These are phyloP conservation scores for Cyclophora punctaria DNA, from an alignment of 2,888 invertebrate species.

Conservation along the genomic window DNA sequence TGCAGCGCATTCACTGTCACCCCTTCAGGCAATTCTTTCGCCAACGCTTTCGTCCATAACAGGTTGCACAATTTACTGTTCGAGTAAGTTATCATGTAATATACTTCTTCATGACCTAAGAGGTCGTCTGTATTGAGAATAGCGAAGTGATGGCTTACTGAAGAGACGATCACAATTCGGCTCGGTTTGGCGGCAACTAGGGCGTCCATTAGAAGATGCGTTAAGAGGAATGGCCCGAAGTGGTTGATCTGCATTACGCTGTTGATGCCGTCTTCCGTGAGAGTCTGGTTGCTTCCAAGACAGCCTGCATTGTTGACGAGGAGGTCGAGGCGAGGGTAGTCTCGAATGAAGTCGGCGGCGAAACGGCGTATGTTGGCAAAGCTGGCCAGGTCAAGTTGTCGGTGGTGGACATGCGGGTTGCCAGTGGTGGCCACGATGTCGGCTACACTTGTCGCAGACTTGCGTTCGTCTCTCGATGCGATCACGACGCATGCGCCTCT, in stretches of 20 bases:
- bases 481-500: conserved; percentile 81
- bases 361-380: conserved; percentile 74
- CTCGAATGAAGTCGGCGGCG: conserved; percentile 72
- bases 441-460: conserved; percentile 79
- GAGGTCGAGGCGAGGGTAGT: conserved; percentile 71
- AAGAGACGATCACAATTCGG: conserved; percentile 61
- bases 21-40: conserved; percentile 53
- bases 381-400: conserved; percentile 64
- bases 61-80: conserved; percentile 59
- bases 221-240: conserved; percentile 82
- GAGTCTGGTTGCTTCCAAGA: conserved; percentile 36
- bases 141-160: conserved; percentile 37
- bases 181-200: conserved; percentile 51
- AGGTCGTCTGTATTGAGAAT: conserved; percentile 64
- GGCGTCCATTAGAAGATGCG: conserved; percentile 75
- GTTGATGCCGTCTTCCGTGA: conserved; percentile 77
- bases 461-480: conserved; percentile 83
- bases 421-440: conserved; percentile 81
- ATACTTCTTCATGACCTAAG: conserved; percentile 21
- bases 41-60: conserved; percentile 56
- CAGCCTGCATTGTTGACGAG: conserved; percentile 79
- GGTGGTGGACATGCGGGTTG: conserved; percentile 80
- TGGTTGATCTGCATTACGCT: conserved; percentile 80
- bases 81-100: conserved; percentile 55
- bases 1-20: conserved; percentile 87